These are phyloP conservation scores for Leptopilina boulardi DNA, from an alignment of 1,140 invertebrate species.

Conservation along the genomic window DNA sequence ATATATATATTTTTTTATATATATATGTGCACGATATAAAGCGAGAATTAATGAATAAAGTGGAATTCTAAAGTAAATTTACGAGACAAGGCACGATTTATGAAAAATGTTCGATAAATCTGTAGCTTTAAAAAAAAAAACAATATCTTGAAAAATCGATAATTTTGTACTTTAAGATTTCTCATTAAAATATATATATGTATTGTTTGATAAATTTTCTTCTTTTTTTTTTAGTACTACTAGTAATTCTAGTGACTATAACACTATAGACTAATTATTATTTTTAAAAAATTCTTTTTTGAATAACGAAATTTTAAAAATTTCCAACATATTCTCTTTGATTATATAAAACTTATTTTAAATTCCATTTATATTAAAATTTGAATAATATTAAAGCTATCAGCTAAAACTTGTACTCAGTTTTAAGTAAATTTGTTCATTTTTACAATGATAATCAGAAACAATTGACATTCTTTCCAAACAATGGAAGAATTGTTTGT, in stretches of 20 bases:
- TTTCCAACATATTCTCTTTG: not conserved
- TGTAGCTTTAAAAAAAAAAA: not conserved
- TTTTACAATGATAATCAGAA: too few species aligned
- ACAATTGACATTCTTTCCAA: too few species aligned
- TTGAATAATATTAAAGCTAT: too few species aligned
- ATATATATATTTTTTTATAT: too few species aligned
- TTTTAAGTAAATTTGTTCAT: too few species aligned
- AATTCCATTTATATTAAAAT: too few species aligned
- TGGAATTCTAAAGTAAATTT: not conserved
- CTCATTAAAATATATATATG: constrained; percentile 32
- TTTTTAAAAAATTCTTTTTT: not conserved
- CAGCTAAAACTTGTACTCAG: too few species aligned
- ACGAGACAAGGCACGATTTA: constrained; percentile 30
- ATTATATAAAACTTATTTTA: too few species aligned
- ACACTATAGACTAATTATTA: not conserved
- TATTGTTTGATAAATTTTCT: constrained; percentile 41
- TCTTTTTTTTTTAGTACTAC: not conserved
- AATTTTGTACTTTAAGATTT: constrained; percentile 1
- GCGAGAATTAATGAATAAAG: not conserved
- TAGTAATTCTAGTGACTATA: not conserved
- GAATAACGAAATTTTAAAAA: not conserved
- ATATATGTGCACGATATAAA: not conserved
- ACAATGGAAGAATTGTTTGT: too few species aligned
- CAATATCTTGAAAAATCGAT: not conserved
- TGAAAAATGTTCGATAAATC: constrained; percentile 21